These are phyloP conservation scores for Apamea monoglypha DNA, from an alignment of 2,888 invertebrate genomes.

Conservation along the genomic window DNA sequence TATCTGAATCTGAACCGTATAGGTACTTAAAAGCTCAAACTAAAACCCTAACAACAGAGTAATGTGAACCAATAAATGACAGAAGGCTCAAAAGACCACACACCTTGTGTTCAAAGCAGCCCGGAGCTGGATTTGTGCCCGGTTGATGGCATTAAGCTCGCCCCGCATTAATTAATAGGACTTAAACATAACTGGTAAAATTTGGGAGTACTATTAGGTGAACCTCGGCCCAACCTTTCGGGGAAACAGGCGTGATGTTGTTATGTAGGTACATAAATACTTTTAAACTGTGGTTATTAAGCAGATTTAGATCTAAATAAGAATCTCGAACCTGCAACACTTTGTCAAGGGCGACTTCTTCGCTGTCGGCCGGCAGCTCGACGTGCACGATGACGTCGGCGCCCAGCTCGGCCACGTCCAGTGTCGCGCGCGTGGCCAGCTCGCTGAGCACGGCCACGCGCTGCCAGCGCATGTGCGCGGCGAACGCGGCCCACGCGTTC, in stretches of 20 bases:
- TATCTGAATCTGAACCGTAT: too few relatives aligned
- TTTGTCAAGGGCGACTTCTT: slow-evolving; percentile 68
- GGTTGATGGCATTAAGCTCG: not conserved
- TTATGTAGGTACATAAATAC: not conserved
- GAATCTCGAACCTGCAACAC: slow-evolving; percentile 65
- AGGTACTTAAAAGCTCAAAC: too few relatives aligned
- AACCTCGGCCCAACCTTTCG: not conserved
- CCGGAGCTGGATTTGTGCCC: not conserved
- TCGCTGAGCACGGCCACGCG: slow-evolving; percentile 80
- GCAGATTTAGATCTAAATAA: not conserved
- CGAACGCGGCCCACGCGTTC: slow-evolving; percentile 71
- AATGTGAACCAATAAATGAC: not conserved
- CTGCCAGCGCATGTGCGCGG: slow-evolving; percentile 75
- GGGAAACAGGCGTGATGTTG: too few relatives aligned
- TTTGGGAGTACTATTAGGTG: not conserved
- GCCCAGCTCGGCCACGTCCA: slow-evolving; percentile 73
- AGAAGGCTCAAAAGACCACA: not conserved
- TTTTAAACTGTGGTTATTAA: not conserved
- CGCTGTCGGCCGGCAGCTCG: slow-evolving; percentile 82
- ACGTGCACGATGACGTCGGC: slow-evolving; percentile 75
- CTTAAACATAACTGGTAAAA: too few relatives aligned
- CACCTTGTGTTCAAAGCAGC: not conserved
- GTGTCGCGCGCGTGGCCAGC: slow-evolving; percentile 74
- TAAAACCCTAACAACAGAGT: not conserved
- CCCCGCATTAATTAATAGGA: not conserved